A percentile compares a stretch with the other conserved stretches of the same genome.
These are phyloP conservation scores for Leptopilina myrica DNA, from an alignment of 2,888 invertebrate genomes.

Conservation along the genomic window DNA sequence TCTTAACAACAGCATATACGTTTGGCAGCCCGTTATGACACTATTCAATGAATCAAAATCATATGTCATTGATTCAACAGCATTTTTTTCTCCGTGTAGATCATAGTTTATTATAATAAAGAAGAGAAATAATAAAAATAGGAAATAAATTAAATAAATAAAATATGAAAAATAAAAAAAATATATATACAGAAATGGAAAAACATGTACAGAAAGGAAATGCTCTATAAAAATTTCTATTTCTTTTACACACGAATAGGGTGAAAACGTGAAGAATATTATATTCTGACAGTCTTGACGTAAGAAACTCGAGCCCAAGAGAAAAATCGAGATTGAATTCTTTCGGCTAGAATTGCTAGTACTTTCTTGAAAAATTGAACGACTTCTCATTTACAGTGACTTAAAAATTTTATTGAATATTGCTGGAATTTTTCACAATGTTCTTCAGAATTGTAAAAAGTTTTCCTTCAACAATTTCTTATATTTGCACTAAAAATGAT, in stretches of 20 bases:
- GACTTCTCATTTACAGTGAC: slow-evolving; percentile 5
- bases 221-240: background rate
- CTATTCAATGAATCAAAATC: too few relatives aligned
- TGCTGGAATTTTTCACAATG: background rate
- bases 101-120: too few relatives aligned
- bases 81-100: too few relatives aligned
- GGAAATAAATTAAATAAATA: too few relatives aligned
- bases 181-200: background rate
- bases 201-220: background rate
- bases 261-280: background rate
- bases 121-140: too few relatives aligned
- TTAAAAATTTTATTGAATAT: slow-evolving; percentile 5
- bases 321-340: slow-evolving; percentile 15
- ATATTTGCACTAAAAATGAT: too few relatives aligned
- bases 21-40: too few relatives aligned
- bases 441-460: background rate
- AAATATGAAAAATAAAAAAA: too few relatives aligned
- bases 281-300: slow-evolving; percentile 8
- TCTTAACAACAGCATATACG: too few relatives aligned
- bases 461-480: background rate
- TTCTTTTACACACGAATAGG: background rate
- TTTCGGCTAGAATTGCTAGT: background rate
- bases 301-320: background rate
- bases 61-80: too few relatives aligned
- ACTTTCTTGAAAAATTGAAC: slow-evolving; percentile 12